Percentiles rank a stretch among this genome's conserved stretches.
phyloP scores from a whole-genome alignment of 2,888 invertebrate species.

The Caenorhabditis sp. region DNA sequence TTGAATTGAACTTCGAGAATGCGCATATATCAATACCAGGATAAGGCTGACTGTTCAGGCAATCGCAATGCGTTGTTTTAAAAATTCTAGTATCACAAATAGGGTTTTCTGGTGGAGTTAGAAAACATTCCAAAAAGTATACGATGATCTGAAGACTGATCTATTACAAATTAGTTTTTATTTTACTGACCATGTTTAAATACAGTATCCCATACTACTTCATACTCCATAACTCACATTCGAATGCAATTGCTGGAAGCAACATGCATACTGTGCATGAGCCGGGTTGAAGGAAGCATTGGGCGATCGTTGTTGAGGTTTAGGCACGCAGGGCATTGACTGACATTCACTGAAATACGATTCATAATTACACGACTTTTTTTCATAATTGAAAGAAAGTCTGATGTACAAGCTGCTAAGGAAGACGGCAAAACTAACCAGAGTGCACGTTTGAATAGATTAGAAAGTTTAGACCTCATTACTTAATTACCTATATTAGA shows the following conservation, averaged over 20 bases:
- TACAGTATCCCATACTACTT: too few species aligned
- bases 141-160: too few species aligned
- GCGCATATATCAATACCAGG: too few species aligned
- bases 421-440: constrained; percentile 30
- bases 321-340: constrained; percentile 71
- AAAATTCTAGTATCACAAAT: too few species aligned
- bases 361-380: not conserved
- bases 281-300: constrained; percentile 73
- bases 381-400: too few species aligned
- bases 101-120: too few species aligned
- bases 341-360: constrained; percentile 68
- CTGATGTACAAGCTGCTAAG: not conserved
- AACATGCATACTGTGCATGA: constrained; percentile 73
- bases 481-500: constrained; percentile 53
- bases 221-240: constrained; percentile 69
- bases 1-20: too few species aligned
- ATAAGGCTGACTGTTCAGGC: too few species aligned
- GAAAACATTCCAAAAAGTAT: too few species aligned
- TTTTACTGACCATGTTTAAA: too few species aligned
- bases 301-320: constrained; percentile 59
- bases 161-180: too few species aligned
- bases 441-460: constrained; percentile 10
- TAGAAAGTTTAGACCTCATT: constrained; percentile 36
- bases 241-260: constrained; percentile 73
- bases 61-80: too few species aligned